Percentiles rank a stretch among this genome's conserved stretches.
phyloP scores from a whole-genome alignment of 2,888 invertebrate genomes.

The Patella depressa region DNA sequence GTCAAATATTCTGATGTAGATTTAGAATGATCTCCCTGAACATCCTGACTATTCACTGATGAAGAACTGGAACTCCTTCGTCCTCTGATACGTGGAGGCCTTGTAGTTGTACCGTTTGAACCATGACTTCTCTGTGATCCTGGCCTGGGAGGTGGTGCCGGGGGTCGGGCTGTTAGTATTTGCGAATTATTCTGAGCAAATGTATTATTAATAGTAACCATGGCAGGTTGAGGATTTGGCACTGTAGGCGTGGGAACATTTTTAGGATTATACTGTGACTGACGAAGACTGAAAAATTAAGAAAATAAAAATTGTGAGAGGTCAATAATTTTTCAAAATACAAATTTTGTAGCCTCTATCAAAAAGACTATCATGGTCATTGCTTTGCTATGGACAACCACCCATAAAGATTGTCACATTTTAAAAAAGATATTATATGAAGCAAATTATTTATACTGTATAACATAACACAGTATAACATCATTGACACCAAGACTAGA shows the following conservation, averaged over 20 bases:
- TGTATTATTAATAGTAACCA: conserved; percentile 23
- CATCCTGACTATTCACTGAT: conserved; percentile 22
- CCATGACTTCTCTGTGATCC: conserved; percentile 6
- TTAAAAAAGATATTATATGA: too few relatives aligned
- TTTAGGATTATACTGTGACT: conserved; percentile 14
- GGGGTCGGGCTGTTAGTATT: conserved; percentile 44
- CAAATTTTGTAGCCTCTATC: too few relatives aligned
- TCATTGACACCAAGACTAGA: too few relatives aligned
- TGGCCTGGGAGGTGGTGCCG: conserved; percentile 41
- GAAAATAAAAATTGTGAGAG: too few relatives aligned
- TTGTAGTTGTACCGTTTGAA: conserved; percentile 26
- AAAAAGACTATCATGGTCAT: too few relatives aligned
- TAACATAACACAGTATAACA: too few relatives aligned
- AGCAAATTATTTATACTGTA: too few relatives aligned
- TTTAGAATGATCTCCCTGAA: conserved; percentile 27
- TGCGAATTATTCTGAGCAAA: conserved; percentile 31
- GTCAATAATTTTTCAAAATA: too few relatives aligned
- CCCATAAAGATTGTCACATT: too few relatives aligned
- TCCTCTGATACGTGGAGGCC: conserved; percentile 24
- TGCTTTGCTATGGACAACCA: too few relatives aligned
- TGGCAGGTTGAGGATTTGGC: not conserved
- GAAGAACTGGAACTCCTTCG: conserved; percentile 20
- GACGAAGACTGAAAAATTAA: conserved; percentile 7
- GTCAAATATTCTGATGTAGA: conserved; percentile 22
- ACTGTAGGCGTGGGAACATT: not conserved